These are phyloP conservation scores for Leucoma salicis DNA, from an alignment of 2,888 invertebrate species.

Conservation along the genomic window DNA sequence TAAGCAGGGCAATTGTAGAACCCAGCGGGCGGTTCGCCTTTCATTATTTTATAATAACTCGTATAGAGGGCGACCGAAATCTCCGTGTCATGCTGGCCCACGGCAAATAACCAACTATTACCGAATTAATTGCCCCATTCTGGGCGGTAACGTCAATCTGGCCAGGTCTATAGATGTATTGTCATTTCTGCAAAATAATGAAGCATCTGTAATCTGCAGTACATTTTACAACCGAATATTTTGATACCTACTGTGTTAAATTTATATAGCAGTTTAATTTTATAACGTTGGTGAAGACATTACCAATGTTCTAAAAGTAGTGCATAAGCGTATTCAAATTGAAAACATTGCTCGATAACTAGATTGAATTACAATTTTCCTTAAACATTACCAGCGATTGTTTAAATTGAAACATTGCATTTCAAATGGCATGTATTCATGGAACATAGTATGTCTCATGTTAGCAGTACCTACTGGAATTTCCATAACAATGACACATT, in stretches of 20 bases:
- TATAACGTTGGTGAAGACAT: no score
- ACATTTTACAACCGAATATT: no score
- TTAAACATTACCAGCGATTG: neutral
- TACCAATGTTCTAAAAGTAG: no score
- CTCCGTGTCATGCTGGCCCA: conserved; percentile 67
- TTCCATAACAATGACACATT: conserved; percentile 26
- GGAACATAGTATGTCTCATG: conserved; percentile 11
- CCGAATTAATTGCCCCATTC: conserved; percentile 75
- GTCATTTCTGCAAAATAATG: conserved; percentile 48
- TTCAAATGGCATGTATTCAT: conserved; percentile 8
- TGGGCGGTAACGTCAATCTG: conserved; percentile 73
- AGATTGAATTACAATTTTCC: neutral
- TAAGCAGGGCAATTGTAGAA: conserved; percentile 79
- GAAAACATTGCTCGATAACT: no score
- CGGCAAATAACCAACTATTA: conserved; percentile 67
- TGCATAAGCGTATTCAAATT: no score
- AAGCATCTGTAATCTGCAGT: conserved; percentile 11
- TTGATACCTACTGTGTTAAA: no score
- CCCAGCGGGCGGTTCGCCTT: conserved; percentile 78
- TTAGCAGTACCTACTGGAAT: conserved; percentile 17
- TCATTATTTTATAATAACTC: conserved; percentile 82
- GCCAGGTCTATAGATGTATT: conserved; percentile 42
- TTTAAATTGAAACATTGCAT: conserved; percentile 8
- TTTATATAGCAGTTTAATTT: no score
- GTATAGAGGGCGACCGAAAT: conserved; percentile 68